A percentile compares a stretch with the other conserved stretches of the same genome.
Conservation (phyloP, 2,797 vertebrate species). For the Rhinatrema bivittatum region DNA sequence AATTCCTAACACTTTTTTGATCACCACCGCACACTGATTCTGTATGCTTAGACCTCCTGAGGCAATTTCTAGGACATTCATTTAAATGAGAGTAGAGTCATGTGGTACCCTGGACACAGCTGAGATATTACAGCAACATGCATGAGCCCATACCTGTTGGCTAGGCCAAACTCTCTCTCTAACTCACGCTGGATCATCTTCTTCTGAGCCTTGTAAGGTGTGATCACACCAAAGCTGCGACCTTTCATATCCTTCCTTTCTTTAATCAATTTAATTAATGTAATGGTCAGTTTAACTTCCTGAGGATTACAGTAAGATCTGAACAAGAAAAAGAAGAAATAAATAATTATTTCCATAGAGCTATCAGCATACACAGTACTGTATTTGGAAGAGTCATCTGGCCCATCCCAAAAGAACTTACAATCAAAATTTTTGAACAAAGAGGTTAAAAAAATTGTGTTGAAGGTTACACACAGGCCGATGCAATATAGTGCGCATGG, state of each 20-base stretch:
- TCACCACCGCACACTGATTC: no score
- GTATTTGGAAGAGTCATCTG: neutral
- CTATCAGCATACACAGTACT: neutral
- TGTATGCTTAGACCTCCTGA: no score
- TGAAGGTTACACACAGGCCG: no score
- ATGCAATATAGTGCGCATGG: no score
- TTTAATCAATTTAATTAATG: conserved; percentile 61
- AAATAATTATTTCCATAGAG: no score
- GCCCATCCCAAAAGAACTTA: neutral
- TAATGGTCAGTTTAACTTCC: conserved; percentile 68
- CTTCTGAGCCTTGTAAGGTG: conserved; percentile 77
- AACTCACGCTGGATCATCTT: conserved; percentile 51
- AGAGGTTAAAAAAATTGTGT: no score
- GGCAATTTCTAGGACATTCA: no score
- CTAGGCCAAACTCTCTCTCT: conserved; percentile 42
- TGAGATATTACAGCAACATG: no score
- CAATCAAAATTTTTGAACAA: no score
- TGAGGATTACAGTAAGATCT: conserved; percentile 68
- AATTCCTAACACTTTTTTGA: no score
- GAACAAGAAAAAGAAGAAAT: conserved; percentile 11
- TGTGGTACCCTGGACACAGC: no score
- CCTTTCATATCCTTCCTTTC: conserved; percentile 42
- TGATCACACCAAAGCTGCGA: conserved; percentile 70
- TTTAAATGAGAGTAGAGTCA: no score
- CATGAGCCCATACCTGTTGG: conserved; percentile 48